Percentiles rank a stretch among this genome's conserved stretches.
These are phyloP conservation scores for Rhynchotus rufescens DNA, from an alignment of 2,797 vertebrate genomes.

Conservation along the genomic window DNA sequence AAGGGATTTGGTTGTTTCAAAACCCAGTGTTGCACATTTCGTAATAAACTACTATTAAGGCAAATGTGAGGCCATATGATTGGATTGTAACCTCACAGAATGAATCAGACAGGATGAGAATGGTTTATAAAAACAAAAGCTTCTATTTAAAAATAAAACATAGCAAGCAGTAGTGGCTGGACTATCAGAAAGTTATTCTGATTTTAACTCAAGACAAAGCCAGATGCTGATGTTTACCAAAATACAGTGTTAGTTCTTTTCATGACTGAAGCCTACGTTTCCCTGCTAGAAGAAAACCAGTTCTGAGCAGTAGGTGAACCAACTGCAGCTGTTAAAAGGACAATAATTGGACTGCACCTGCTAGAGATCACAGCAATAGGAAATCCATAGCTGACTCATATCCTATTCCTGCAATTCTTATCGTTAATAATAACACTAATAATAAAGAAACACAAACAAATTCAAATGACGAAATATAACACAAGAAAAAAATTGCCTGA, in stretches of 20 bases:
- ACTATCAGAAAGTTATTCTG: not conserved
- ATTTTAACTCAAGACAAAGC: not conserved
- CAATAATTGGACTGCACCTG: not conserved
- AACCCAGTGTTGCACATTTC: not conserved
- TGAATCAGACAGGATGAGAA: not conserved
- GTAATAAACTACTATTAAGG: not conserved
- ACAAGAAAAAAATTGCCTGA: not conserved
- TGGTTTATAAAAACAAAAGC: not conserved
- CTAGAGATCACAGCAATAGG: not conserved
- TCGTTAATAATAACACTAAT: not conserved
- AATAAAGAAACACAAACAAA: not conserved
- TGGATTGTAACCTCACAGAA: not conserved
- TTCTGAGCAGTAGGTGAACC: not conserved
- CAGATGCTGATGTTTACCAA: not conserved
- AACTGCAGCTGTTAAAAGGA: not conserved
- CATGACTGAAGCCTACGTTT: not conserved
- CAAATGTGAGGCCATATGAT: not conserved
- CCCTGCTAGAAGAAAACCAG: not conserved
- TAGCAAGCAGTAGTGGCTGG: not conserved
- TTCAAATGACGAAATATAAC: not conserved
- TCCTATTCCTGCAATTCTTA: not conserved
- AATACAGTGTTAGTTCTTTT: not conserved
- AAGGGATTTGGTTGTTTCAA: not conserved
- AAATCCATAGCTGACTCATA: slow-evolving; percentile 2
- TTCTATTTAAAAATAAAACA: not conserved